Evolutionary conservation across 2,113 vertebrate species (phyloP), one percentile per base, ranked within the genome.

Genomic region (Gila orcuttii): DNA sequence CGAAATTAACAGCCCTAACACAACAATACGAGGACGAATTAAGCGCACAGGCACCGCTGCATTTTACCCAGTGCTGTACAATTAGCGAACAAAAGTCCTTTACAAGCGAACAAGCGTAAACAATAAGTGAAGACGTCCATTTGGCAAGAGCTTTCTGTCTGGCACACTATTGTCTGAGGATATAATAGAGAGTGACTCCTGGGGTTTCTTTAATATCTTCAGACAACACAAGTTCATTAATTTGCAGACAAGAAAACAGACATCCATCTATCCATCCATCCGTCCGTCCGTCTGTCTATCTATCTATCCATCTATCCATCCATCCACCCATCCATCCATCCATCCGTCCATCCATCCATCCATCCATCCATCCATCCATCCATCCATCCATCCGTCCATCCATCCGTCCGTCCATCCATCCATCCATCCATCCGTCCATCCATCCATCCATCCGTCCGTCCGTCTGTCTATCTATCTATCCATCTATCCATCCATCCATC

Each of bases 141-240:
- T 81, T 75, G 60, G 28, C n/a, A 19, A 23, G 74, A 31, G 79
- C 84, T 87, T 90, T 87, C 62, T 86, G 57, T 82, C 83, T 47
- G 71, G 4, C 2, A 36, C 55, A 82, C 8, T 42, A 89, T 74
- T 87, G 81, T 86, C 47, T 74, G 69, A 45, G 33, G 39, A 66
- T 71, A 89, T 86, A 88, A 89, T 87, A 73, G 87, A 25, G 28
- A 89, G 74, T 83, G 81, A 89, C 77, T 79, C 25, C 11, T 17
- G 31, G 19, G 75, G 80, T 42, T 82, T 84, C 81, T 81, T 57
- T 83, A 64, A 74, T 60, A 85, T 36, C 62, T 71, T 71, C 59
- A 74, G 71, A 47, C 71, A 57, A 6, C 45, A 28, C 45, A 36
- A 47, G 79, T 23, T 31, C 47, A 50, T 13, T 25, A 47, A n/a